Base-by-base conservation (phyloP, 2,888 invertebrate genomes). In the Magallana nippona region DNA sequence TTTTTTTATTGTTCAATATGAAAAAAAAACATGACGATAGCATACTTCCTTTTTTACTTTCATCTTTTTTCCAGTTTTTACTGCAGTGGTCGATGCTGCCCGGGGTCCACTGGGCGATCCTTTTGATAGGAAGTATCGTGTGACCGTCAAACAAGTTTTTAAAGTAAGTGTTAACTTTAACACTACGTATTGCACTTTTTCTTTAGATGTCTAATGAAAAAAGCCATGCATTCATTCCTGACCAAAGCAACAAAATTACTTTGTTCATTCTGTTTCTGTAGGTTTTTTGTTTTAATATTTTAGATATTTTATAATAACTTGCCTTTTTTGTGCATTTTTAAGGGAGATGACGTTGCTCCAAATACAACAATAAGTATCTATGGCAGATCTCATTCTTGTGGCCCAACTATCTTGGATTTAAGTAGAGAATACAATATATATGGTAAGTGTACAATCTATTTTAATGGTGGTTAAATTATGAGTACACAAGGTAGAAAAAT, bases 291-390 rank as follows among this genome's bases (percentile, higher is more conserved):
- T 10, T 60, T 60, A 19, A 19, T 60, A 8, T 60, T 60, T 60
- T 71, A 13, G 1, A 2, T 62, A 11, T 19, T 17, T 10, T 62
- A 22, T 44, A 44, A 8, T 44, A 44, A 44, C 8, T 44, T 44
- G 44, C 8, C 44, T 5, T 44, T n/a, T 44, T 44, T 44, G 44
- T 8, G 44, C n/a, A 19, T 2, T 27, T 32, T 71, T 71, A 1
- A 71, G 71, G 71, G 71, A 27, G 10, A 22, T 22, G 27, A 27
- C 2, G 27, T 71, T 71, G 19, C 15, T 11, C 71, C 17, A 27
- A 71, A 71, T 27, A 71, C 71, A 71, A 71, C 71, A 27, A 71
- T 32, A 10, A 71, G 5, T 32, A 27, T 71, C 11, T 71, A 71
- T 27, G 71, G 71, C 10, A 71, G 71, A 22, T 15, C 71, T 8